Base-by-base conservation (phyloP, 2,797 vertebrate species). In the Cottoperca gobio region DNA sequence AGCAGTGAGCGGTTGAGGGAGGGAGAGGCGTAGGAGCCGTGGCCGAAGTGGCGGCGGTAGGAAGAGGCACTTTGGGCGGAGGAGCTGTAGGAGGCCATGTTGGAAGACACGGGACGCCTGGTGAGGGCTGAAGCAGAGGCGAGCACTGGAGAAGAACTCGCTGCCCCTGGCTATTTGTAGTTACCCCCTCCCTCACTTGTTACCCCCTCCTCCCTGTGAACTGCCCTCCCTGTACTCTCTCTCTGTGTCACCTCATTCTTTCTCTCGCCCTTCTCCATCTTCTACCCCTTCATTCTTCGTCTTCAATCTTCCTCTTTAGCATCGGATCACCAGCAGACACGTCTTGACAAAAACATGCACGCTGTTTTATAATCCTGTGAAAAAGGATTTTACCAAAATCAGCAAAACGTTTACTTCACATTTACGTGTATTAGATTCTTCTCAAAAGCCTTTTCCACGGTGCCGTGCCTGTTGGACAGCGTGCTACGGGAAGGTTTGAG, bases 41-140 rank as follows among this genome's bases (percentile, higher is more conserved):
- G 94, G 79, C 98, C 97, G 6, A 97, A 99, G 80, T 95, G 92
- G 87, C 97, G 96, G 35, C 92, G 89, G 95, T 96, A 97, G 84
- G 96, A 95, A 71, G 96, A 96, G 92, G 94, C 95, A 46, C 91
- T 93, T 77, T 96, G 95, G 91, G 93, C 95, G 69, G 95, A 96
- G 92, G 95, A 94, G 69, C 96, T 86, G 83, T 86, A 91, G 70
- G 92, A 89, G 94, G 92, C 75, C 91, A 92, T 92, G 73, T 6
- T 81, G 86, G 94, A 96, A 81, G 95, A 94, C 83, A 94, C 94
- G 93, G 96, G 91, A 70, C 73, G 65, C 37, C 78, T 76, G 79
- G 65, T 35, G 83, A 73, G 79, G 68, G 48, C 81, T 64, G 81
- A 70, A 55, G 88, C 86, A 78, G 76, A 84, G 59, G 60, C 28